phyloP scores from a whole-genome alignment of 1,140 invertebrate genomes.

The Diuraphis noxia region DNA sequence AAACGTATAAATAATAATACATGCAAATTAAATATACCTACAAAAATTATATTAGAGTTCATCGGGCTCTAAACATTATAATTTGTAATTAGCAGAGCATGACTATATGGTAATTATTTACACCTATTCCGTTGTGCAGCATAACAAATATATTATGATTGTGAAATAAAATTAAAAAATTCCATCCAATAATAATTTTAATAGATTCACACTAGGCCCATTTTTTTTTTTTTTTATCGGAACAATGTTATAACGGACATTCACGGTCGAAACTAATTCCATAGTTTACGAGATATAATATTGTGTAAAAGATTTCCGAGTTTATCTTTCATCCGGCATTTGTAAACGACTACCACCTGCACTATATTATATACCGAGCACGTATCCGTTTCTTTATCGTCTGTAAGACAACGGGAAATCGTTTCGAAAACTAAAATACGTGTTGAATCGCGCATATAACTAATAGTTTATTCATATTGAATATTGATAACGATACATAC shows the following conservation, averaged over 20 bases:
- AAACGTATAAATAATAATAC: slow-evolving; percentile 5
- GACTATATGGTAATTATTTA: slow-evolving; percentile 24
- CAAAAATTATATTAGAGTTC: neutral
- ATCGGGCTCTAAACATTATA: neutral
- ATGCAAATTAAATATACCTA: neutral
- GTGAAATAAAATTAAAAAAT: neutral
- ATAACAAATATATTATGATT: neutral
- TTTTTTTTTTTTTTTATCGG: neutral
- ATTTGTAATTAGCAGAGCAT: slow-evolving; percentile 31
- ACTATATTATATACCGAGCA: neutral
- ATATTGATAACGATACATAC: neutral
- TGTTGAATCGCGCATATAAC: neutral
- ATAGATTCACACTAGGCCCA: neutral
- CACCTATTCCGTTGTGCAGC: slow-evolving; percentile 4
- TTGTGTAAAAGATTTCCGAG: no score
- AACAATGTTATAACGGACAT: no score
- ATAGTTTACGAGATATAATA: no score
- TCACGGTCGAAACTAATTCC: neutral
- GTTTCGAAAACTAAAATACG: neutral
- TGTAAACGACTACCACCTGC: no score
- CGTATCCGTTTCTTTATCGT: neutral
- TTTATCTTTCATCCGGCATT: no score
- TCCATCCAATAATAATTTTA: neutral
- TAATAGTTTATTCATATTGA: neutral
- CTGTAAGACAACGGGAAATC: neutral